Evolutionary conservation across 2,888 invertebrate genomes (phyloP), one percentile per base, ranked within the genome.

Genomic region (Caenorhabditis japonica): DNA sequence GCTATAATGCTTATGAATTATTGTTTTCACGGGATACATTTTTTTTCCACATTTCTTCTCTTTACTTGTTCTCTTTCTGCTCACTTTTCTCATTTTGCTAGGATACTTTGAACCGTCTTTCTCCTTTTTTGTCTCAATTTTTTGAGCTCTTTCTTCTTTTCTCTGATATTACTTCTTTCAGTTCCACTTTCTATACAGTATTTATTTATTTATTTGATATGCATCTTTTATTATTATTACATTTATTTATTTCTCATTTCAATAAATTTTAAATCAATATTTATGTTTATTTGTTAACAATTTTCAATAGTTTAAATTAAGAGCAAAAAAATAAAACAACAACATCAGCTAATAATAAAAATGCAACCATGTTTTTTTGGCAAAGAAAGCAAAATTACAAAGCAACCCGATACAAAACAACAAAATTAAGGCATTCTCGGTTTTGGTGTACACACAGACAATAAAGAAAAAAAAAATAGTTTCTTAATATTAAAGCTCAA

Each of bases 21-120:
- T 47, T 66, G 66, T 66, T 66, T 66, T 66, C 66, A 66, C 66
- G 66, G 66, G 66, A 56, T 43, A 17, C 21, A 2, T 8, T 33
- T 19, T 19, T 44, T 34, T 60, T 51, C 60, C 53, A 47, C 34
- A 53, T 58, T 41, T 44, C 38, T 17, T 46, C 41, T 39, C 60
- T 46, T 62, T 53, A 33, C 27, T 33, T 51, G 41, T 49, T 61
- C 53, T 41, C 44, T 33, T 55, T 43, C 33, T 53, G 34, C 46
- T 44, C 70, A 60, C 53, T 53, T 61, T 17, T 43, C 44, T 55
- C 53, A 33, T n/a, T 17, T n/a, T 61, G 27, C 27, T 15, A 34
- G 23, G 34, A 36, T 36, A n/a, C 53, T 44, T 17, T 34, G 46
- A 44, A 39, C 38, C 34, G 3, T 44, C 19, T 68, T 53, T 53